Base-by-base conservation (phyloP, 2,113 vertebrate species). In the Mesitornis unicolor region DNA sequence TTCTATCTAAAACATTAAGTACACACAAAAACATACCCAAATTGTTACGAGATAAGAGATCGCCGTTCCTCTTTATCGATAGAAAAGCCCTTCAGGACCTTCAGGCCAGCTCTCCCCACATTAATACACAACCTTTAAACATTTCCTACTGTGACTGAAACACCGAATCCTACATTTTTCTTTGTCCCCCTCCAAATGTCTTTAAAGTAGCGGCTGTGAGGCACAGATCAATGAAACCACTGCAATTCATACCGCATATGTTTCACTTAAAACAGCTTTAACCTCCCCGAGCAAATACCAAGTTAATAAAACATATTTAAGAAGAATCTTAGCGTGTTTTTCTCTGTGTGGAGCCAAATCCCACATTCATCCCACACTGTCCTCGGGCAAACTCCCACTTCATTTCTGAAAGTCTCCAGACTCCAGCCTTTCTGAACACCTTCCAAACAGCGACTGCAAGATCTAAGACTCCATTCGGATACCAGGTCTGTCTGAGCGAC, bases 241-340 rank as follows among this genome's bases (percentile, higher is more conserved):
- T 43, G 69, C 57, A 13, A 26, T 91, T 61, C 65, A 53, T 48
- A 26, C 67, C 4, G 5, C 53, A 31, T 1, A 4, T 1, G 65
- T 84, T 67, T 56, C 29, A 68, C 40, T 71, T 82, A 36, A 33
- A 94, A 25, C 16, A 85, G 65, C 78, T 92, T 59, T 22, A 35
- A 22, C 40, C 45, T 76, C 84, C 93, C 81, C 28, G 4, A 73
- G 73, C 0, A 10, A 95, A 48, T 11, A 79, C 29, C 38, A 31
- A 78, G 65, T 71, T 95, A 92, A 95, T 94, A 93, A 89, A 92
- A 92, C 57, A 69, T 48, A 87, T n/a, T 78, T 82, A 71, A 94
- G 87, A 78, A 84, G 54, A 76, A 71, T n/a, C 14, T 28, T 7
- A 43, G 42, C 1, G 2, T 36, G 61, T 63, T 84, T 89, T 77